Evolutionary conservation across 2,888 invertebrate species (phyloP).

Genomic region (Lithodes maja): DNA sequence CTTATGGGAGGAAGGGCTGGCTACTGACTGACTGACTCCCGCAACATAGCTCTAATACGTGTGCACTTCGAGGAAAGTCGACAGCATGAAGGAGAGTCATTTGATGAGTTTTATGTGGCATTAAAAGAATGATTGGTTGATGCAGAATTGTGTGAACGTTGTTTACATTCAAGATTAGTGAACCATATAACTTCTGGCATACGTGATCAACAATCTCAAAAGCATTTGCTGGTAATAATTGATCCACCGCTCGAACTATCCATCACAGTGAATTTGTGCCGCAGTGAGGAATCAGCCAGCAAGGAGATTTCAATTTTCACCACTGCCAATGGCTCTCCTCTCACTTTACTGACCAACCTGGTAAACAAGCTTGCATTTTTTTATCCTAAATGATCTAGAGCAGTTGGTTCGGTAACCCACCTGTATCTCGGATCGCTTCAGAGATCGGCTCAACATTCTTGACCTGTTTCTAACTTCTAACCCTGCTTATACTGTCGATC

Average conservation of each 20-base stretch:
- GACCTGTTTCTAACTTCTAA: no score
- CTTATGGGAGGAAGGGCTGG: no score
- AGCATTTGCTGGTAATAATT: neutral
- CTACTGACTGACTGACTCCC: no score
- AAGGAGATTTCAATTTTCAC: neutral
- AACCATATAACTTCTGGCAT: neutral
- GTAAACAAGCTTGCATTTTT: no score
- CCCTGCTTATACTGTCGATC: no score
- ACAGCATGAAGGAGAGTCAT: neutral
- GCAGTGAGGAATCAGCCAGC: neutral
- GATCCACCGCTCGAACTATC: neutral
- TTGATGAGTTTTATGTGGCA: neutral
- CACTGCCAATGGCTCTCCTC: no score
- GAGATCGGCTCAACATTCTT: no score
- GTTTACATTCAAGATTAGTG: neutral
- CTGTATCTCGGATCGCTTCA: no score
- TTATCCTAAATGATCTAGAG: no score
- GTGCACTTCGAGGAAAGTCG: neutral
- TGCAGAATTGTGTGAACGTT: neutral
- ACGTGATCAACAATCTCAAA: neutral
- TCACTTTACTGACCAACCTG: no score
- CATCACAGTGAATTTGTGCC: neutral
- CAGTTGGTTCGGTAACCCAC: no score
- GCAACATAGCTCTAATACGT: no score
- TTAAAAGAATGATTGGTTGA: neutral